Evolutionary conservation across 2,888 invertebrate genomes (phyloP).

Genomic region (Hylaea fasciaria): DNA sequence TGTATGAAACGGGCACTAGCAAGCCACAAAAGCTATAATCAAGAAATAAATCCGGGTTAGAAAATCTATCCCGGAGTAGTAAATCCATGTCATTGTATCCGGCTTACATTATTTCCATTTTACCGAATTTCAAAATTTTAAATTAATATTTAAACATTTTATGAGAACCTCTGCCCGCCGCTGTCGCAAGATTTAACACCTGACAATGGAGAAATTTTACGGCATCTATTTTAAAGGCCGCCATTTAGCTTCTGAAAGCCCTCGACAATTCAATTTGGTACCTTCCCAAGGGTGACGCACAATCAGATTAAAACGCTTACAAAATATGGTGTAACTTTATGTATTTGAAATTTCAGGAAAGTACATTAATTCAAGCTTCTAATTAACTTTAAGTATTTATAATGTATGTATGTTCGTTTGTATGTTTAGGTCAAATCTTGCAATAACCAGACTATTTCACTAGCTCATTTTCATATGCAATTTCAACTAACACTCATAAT

Average conservation of each 20-base stretch:
- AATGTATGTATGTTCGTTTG: too few species aligned
- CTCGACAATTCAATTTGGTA: slow-evolving; percentile 61
- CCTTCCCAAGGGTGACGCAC: slow-evolving; percentile 37
- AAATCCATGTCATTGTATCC: too few species aligned
- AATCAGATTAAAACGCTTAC: slow-evolving; percentile 38
- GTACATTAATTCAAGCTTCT: not conserved
- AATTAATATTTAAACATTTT: slow-evolving; percentile 29
- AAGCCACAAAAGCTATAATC: too few species aligned
- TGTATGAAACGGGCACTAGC: too few species aligned
- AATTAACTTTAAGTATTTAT: too few species aligned
- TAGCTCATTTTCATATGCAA: too few species aligned
- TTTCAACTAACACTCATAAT: too few species aligned
- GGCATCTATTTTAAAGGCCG: slow-evolving; percentile 34
- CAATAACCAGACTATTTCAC: too few species aligned
- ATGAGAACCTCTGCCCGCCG: slow-evolving; percentile 16
- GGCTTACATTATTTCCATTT: too few species aligned
- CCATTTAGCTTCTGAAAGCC: slow-evolving; percentile 57
- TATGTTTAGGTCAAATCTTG: too few species aligned
- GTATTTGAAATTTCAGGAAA: not conserved
- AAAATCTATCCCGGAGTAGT: too few species aligned
- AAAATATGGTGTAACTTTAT: not conserved
- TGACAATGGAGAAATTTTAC: slow-evolving; percentile 30
- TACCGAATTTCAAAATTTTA: slow-evolving; percentile 7
- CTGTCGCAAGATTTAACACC: slow-evolving; percentile 30
- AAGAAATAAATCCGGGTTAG: too few species aligned